Evolutionary conservation across 2,113 vertebrate species (phyloP).

Genomic region (Microtus richardsoni): DNA sequence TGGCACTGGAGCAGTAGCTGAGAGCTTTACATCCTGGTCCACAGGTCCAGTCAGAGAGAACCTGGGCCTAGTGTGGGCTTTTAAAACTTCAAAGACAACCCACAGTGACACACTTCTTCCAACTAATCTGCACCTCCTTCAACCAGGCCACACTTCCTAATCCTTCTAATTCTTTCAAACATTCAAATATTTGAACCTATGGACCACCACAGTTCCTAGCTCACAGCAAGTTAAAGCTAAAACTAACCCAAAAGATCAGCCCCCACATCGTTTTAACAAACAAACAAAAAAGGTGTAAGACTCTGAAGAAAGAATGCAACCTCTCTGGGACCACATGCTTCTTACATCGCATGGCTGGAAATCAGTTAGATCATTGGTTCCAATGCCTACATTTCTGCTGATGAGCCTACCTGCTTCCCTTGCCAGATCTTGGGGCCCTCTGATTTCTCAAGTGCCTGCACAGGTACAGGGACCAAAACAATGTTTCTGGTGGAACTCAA

Average conservation of each 20-base stretch:
- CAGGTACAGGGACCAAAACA: not conserved
- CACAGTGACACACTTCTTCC: not conserved
- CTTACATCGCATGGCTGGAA: no score
- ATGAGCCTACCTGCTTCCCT: not conserved
- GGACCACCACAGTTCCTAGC: not conserved
- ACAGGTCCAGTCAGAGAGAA: not conserved
- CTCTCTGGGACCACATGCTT: not conserved
- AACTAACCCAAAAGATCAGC: not conserved
- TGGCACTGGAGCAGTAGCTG: not conserved
- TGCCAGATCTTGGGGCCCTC: not conserved
- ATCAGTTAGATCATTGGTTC: not conserved
- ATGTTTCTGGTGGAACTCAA: not conserved
- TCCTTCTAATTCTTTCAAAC: not conserved
- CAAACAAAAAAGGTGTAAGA: not conserved
- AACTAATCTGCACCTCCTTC: not conserved
- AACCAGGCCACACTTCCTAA: not conserved
- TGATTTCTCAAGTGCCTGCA: not conserved
- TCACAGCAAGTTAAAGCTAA: conserved; percentile 27
- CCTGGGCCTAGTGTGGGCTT: not conserved
- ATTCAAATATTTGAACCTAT: not conserved
- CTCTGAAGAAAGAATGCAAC: not conserved
- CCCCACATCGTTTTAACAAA: not conserved
- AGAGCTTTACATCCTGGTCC: not conserved
- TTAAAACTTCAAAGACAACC: not conserved
- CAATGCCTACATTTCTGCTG: not conserved